Conservation (phyloP, 2,888 invertebrate species). For the Lissocephala sabroskyi region DNA sequence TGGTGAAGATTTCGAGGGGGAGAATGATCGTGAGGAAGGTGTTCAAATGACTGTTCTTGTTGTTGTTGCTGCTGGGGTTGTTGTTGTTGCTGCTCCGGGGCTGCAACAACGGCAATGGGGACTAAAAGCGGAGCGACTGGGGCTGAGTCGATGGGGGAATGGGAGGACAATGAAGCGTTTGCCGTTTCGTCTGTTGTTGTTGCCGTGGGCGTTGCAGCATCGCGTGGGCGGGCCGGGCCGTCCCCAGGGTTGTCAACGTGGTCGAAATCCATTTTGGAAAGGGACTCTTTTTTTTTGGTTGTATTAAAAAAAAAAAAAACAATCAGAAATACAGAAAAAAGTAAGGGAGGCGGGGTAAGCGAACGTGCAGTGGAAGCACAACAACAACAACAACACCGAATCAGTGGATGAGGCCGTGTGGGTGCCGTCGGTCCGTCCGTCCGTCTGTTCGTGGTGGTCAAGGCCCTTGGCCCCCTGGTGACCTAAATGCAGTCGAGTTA, state of each 20-base stretch:
- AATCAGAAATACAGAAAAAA: background rate
- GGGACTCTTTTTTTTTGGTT: background rate
- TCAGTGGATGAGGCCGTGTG: background rate
- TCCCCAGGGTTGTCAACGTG: conserved; percentile 39
- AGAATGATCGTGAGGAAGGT: conserved; percentile 46
- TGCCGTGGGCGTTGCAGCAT: background rate
- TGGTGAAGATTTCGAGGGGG: conserved; percentile 60
- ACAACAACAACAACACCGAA: conserved; percentile 1
- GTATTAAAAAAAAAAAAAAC: background rate
- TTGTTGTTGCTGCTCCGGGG: conserved; percentile 21
- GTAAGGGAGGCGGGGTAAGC: too few species aligned
- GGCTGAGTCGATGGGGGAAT: conserved; percentile 13
- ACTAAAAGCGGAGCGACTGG: conserved; percentile 17
- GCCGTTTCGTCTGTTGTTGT: conserved; percentile 14
- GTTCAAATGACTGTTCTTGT: conserved; percentile 22
- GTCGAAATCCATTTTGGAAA: conserved; percentile 39
- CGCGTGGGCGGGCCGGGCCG: conserved; percentile 9
- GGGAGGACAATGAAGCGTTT: conserved; percentile 8
- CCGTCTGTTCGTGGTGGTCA: conserved; percentile 5
- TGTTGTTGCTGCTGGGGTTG: conserved; percentile 36
- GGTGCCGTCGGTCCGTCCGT: background rate
- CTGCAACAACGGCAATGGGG: conserved; percentile 13
- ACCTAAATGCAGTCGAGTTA: conserved; percentile 16
- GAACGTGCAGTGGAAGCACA: too few species aligned
- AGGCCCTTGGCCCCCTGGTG: conserved; percentile 11